A percentile compares a stretch with the other conserved stretches of the same genome.
phyloP scores from a whole-genome alignment of 2,113 vertebrate genomes.

The Sebastes fasciatus region DNA sequence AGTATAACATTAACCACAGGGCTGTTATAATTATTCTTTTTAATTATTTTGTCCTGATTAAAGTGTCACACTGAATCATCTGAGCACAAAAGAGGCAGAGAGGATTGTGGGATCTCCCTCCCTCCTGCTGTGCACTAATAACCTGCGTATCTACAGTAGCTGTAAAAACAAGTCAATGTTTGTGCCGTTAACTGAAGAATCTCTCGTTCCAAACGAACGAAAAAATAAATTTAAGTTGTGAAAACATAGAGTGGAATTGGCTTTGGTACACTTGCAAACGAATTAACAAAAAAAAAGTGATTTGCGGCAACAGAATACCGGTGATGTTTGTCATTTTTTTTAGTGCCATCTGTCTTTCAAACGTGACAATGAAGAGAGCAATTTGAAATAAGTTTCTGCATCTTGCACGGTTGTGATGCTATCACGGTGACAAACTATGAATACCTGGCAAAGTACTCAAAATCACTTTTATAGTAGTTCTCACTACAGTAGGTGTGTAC shows the following conservation, averaged over 20 bases:
- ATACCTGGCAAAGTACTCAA: no score
- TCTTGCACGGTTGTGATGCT: no score
- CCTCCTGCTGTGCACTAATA: neutral
- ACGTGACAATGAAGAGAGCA: no score
- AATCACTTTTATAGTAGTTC: no score
- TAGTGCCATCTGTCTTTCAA: neutral
- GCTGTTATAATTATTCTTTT: neutral
- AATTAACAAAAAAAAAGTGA: neutral
- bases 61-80: neutral
- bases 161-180: neutral
- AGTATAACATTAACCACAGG: neutral
- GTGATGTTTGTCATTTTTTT: neutral
- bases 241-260: neutral
- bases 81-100: neutral
- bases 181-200: neutral
- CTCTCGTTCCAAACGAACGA: no score
- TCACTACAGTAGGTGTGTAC: no score
- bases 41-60: neutral
- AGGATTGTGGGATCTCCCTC: neutral
- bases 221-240: neutral
- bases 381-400: no score
- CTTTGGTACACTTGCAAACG: neutral
- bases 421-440: no score
- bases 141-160: neutral
- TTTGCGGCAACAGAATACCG: neutral